Evolutionary conservation across 1,140 invertebrate genomes (phyloP).

Genomic region (Melanaphis sacchari): DNA sequence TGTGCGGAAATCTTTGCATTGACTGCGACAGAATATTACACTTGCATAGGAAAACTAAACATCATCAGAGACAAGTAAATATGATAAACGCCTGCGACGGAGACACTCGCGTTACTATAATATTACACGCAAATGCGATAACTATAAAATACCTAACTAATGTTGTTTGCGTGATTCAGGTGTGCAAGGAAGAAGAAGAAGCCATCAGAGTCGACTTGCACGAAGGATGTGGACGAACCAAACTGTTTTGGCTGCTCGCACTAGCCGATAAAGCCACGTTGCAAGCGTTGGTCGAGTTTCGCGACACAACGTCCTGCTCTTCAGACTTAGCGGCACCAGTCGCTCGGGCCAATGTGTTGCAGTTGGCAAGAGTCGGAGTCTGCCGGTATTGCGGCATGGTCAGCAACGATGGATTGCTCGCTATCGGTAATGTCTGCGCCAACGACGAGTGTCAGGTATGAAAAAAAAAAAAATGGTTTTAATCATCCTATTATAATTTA

Average conservation of each 20-base stretch:
- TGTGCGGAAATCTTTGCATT: slow-evolving; percentile 90
- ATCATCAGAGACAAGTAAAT: slow-evolving; percentile 84
- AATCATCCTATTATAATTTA: not conserved
- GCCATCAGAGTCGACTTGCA: slow-evolving; percentile 93
- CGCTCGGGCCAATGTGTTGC: slow-evolving; percentile 63
- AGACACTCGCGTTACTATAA: not conserved
- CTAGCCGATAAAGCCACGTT: slow-evolving; percentile 90
- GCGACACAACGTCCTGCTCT: slow-evolving; percentile 69
- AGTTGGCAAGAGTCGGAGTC: slow-evolving; percentile 67
- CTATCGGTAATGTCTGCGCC: slow-evolving; percentile 91
- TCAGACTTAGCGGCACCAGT: slow-evolving; percentile 60
- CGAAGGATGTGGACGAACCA: slow-evolving; percentile 93
- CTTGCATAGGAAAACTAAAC: slow-evolving; percentile 84
- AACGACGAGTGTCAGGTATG: slow-evolving; percentile 89
- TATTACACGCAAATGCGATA: not conserved
- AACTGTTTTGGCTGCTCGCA: slow-evolving; percentile 93
- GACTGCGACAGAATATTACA: slow-evolving; percentile 96
- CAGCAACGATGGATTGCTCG: slow-evolving; percentile 82
- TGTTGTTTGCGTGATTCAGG: slow-evolving; percentile 60
- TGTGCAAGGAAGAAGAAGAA: slow-evolving; percentile 95
- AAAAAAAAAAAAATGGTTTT: not conserved
- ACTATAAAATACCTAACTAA: not conserved
- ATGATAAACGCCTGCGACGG: not conserved
- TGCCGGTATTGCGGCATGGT: slow-evolving; percentile 93
- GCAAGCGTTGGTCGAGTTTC: slow-evolving; percentile 93